phyloP scores from a whole-genome alignment of 2,888 invertebrate species.

The Xestobium rufovillosum region DNA sequence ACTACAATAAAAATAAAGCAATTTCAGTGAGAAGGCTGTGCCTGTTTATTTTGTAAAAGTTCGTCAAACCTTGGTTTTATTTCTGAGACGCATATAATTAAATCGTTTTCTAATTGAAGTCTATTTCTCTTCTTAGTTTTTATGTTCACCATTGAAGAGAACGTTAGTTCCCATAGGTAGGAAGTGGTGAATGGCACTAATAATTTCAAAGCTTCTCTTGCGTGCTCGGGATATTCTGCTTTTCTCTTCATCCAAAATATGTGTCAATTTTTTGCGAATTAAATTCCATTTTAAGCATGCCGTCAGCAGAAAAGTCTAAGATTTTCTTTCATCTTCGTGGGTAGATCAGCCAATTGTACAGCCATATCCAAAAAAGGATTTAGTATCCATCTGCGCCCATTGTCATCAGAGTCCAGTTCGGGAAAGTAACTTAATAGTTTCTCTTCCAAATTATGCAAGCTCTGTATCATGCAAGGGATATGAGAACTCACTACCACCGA shows the following conservation, averaged over 20 bases:
- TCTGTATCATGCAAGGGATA: slow-evolving; percentile 29
- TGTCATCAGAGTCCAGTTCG: slow-evolving; percentile 24
- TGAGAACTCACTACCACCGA: slow-evolving; percentile 24
- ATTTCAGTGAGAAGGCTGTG: slow-evolving; percentile 6
- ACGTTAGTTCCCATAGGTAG: slow-evolving; percentile 16
- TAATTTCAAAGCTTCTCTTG: slow-evolving; percentile 15
- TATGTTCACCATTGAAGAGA: slow-evolving; percentile 28
- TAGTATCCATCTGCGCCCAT: slow-evolving; percentile 29
- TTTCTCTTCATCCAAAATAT: slow-evolving; percentile 30
- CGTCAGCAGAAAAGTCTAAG: slow-evolving; percentile 27
- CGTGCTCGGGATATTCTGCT: slow-evolving; percentile 28
- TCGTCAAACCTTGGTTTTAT: slow-evolving; percentile 15
- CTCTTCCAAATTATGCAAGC: slow-evolving; percentile 27
- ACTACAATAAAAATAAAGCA: slow-evolving; percentile 4
- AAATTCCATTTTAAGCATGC: slow-evolving; percentile 27
- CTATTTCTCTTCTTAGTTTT: slow-evolving; percentile 29
- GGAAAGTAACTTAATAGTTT: slow-evolving; percentile 27
- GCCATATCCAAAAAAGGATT: slow-evolving; percentile 26
- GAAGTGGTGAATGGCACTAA: slow-evolving; percentile 15
- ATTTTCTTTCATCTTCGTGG: slow-evolving; percentile 27
- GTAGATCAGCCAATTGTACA: slow-evolving; percentile 27
- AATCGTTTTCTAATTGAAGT: slow-evolving; percentile 28
- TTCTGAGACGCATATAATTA: slow-evolving; percentile 24
- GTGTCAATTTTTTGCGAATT: slow-evolving; percentile 19
- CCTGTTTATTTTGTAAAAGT: slow-evolving; percentile 8